Percentiles rank a stretch among this genome's conserved stretches.
Conservation (phyloP, 2,113 vertebrate genomes). For the Passerina amoena region DNA sequence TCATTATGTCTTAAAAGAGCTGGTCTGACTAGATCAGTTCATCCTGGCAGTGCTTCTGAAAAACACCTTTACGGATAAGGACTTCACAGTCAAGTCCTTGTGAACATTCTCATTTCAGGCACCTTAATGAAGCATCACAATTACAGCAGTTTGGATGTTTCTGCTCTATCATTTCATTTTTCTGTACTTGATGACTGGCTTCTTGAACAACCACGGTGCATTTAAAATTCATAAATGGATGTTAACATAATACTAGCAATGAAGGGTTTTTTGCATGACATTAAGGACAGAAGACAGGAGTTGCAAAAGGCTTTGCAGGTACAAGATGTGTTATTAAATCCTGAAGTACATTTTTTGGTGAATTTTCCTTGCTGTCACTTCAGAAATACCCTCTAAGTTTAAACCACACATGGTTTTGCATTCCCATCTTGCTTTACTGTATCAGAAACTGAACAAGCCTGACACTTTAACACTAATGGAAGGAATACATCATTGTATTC, state of each 20-base stretch:
- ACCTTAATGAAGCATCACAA: neutral
- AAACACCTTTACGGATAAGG: neutral
- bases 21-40: neutral
- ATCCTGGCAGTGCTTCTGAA: neutral
- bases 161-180: neutral
- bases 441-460: neutral
- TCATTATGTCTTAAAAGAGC: neutral
- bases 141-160: neutral
- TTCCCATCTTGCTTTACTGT: neutral
- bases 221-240: constrained; percentile 13
- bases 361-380: neutral
- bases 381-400: neutral
- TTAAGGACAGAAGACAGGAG: neutral
- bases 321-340: neutral
- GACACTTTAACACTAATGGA: neutral
- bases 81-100: constrained; percentile 3
- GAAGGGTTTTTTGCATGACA: neutral
- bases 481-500: neutral
- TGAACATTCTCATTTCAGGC: neutral
- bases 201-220: neutral
- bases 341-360: neutral
- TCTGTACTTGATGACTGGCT: neutral
- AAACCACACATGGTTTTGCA: neutral
- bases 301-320: neutral
- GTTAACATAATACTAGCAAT: neutral